phyloP scores from a whole-genome alignment of 92 coral and sea anemone species.

The Siderastrea radians region DNA sequence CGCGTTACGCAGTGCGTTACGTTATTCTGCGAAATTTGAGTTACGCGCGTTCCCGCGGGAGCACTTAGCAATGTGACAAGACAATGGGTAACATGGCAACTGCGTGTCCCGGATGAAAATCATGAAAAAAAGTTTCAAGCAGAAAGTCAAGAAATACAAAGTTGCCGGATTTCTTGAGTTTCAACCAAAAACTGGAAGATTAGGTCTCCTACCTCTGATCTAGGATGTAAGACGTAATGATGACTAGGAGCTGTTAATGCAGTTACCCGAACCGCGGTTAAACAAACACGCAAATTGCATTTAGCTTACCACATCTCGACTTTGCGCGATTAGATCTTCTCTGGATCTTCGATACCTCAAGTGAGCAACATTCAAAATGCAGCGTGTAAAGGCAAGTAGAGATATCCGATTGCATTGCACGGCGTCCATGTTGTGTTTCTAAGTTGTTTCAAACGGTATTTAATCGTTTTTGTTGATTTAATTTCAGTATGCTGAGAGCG shows the following conservation, averaged over 20 bases:
- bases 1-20: background rate
- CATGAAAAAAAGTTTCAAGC: constrained; percentile 7
- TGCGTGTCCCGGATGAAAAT: constrained; percentile 82
- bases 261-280: constrained; percentile 1
- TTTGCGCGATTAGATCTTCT: background rate
- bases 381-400: constrained; percentile 64
- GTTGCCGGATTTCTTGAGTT: constrained; percentile 1
- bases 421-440: background rate
- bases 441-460: constrained; percentile 2
- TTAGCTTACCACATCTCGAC: background rate
- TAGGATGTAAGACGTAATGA: background rate
- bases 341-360: constrained; percentile 13
- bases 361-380: constrained; percentile 54
- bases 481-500: constrained; percentile 79
- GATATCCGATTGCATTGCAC: constrained; percentile 1
- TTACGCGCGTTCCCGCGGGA: constrained; percentile 66
- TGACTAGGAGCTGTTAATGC: background rate
- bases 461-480: constrained; percentile 15
- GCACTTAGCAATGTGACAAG: constrained; percentile 80
- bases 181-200: background rate
- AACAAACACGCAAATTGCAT: background rate
- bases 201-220: background rate
- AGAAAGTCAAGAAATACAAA: constrained; percentile 4
- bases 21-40: background rate
- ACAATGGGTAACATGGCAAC: constrained; percentile 97